phyloP scores from a whole-genome alignment of 2,797 vertebrate species.

The Lateolabrax maculatus region DNA sequence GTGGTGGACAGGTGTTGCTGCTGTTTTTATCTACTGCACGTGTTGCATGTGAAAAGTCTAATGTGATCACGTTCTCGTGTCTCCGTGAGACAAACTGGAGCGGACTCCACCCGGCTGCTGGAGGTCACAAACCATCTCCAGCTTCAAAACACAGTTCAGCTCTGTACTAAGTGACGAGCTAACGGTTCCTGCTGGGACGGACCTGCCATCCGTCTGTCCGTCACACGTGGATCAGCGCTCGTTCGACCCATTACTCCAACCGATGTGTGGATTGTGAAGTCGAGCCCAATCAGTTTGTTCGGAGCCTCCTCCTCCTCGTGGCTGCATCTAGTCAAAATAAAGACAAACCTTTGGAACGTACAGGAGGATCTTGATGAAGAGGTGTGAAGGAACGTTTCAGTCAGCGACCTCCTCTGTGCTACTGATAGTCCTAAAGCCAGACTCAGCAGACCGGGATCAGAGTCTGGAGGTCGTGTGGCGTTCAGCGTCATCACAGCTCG shows the following conservation, averaged over 20 bases:
- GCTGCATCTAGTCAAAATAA: not conserved
- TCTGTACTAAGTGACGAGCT: constrained; percentile 12
- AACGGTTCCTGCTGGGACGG: constrained; percentile 5
- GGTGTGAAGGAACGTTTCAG: not conserved
- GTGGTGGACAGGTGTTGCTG: constrained; percentile 59
- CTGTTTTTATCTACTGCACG: constrained; percentile 7
- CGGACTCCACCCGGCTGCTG: constrained; percentile 43
- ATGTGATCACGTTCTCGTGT: constrained; percentile 2
- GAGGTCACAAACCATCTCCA: constrained; percentile 46
- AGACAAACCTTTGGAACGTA: not conserved
- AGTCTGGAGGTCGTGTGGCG: too few relatives aligned
- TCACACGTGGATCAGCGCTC: constrained; percentile 41
- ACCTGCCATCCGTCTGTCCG: constrained; percentile 22
- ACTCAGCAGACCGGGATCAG: too few relatives aligned
- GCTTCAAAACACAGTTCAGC: constrained; percentile 51
- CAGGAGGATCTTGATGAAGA: not conserved
- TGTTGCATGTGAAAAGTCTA: constrained; percentile 27
- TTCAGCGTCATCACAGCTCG: not conserved
- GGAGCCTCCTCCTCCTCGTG: constrained; percentile 14
- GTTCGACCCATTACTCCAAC: constrained; percentile 65
- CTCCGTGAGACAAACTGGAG: constrained; percentile 42
- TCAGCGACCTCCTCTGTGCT: not conserved
- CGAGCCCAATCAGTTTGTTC: constrained; percentile 65
- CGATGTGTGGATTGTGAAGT: constrained; percentile 67
- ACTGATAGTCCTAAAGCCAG: not conserved